Evolutionary conservation across 2,797 vertebrate genomes (phyloP).

Genomic region (Ctenopoma kingsleyae): DNA sequence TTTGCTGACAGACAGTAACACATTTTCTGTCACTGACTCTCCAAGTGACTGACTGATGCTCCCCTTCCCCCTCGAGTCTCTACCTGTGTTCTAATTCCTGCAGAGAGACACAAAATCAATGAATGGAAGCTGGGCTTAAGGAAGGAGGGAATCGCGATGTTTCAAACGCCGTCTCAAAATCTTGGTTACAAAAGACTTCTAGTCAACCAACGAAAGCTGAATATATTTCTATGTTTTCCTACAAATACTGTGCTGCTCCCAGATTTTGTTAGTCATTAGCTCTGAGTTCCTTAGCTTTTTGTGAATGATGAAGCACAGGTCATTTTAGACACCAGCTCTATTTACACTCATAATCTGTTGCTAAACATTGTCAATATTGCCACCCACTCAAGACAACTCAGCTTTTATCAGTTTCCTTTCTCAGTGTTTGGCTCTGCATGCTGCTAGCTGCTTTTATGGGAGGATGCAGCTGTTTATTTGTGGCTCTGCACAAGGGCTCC

Average conservation of each 20-base stretch:
- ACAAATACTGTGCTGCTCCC: background rate
- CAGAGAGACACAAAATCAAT: constrained; percentile 71
- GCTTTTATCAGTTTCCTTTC: constrained; percentile 33
- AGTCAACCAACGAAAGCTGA: constrained; percentile 8
- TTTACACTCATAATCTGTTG: constrained; percentile 25
- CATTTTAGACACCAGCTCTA: constrained; percentile 35
- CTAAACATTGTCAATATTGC: constrained; percentile 33
- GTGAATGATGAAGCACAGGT: constrained; percentile 27
- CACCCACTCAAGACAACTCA: constrained; percentile 40
- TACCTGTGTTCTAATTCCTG: constrained; percentile 61
- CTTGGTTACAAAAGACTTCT: constrained; percentile 31
- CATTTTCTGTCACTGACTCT: constrained; percentile 45
- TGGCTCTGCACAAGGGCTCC: constrained; percentile 24
- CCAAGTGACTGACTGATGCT: constrained; percentile 50
- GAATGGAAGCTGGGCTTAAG: constrained; percentile 20
- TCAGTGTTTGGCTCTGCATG: constrained; percentile 23
- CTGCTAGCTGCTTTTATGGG: constrained; percentile 34
- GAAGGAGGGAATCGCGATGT: constrained; percentile 24
- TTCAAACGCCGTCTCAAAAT: constrained; percentile 31
- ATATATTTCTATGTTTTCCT: constrained; percentile 8
- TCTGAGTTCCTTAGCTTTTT: constrained; percentile 14
- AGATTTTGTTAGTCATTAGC: constrained; percentile 35
- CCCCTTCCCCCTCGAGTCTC: constrained; percentile 43
- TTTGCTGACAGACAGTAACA: constrained; percentile 38
- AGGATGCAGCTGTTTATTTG: constrained; percentile 39